Evolutionary conservation across 2,888 invertebrate species (phyloP).

Genomic region (Lottia scabra): DNA sequence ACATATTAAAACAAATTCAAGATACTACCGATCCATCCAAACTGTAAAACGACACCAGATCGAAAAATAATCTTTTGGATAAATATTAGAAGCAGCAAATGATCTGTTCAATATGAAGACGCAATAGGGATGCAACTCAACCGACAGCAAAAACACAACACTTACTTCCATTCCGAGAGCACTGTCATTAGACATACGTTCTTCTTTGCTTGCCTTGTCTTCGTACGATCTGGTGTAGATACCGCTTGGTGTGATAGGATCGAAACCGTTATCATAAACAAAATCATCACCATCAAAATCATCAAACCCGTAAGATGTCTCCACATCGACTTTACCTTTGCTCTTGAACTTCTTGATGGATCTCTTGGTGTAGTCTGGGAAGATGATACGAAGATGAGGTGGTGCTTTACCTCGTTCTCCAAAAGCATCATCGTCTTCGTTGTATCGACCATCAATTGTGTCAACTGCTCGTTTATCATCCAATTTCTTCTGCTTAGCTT

Average conservation of each 20-base stretch:
- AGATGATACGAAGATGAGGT: slow-evolving; percentile 13
- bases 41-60: no score
- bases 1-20: no score
- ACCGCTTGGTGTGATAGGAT: slow-evolving; percentile 15
- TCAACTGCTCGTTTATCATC: neutral
- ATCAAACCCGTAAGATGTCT: neutral
- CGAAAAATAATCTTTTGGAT: no score
- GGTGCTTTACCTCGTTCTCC: slow-evolving; percentile 15
- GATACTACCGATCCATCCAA: no score
- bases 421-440: slow-evolving; percentile 6
- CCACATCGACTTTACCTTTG: neutral
- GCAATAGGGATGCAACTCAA: no score
- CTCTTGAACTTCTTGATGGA: neutral
- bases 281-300: neutral
- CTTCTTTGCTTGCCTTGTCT: slow-evolving; percentile 4
- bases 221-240: neutral
- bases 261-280: slow-evolving; percentile 2
- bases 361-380: slow-evolving; percentile 15
- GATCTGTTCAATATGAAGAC: no score
- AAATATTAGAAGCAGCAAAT: no score
- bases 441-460: slow-evolving; percentile 10
- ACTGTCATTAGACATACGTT: slow-evolving; percentile 26
- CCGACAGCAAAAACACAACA: neutral
- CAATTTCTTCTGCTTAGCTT: slow-evolving; percentile 27
- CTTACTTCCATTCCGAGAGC: slow-evolving; percentile 24